Evolutionary conservation across 2,888 invertebrate genomes (phyloP), one percentile per base, ranked within the genome.

Genomic region (Cheilosia variabilis): DNA sequence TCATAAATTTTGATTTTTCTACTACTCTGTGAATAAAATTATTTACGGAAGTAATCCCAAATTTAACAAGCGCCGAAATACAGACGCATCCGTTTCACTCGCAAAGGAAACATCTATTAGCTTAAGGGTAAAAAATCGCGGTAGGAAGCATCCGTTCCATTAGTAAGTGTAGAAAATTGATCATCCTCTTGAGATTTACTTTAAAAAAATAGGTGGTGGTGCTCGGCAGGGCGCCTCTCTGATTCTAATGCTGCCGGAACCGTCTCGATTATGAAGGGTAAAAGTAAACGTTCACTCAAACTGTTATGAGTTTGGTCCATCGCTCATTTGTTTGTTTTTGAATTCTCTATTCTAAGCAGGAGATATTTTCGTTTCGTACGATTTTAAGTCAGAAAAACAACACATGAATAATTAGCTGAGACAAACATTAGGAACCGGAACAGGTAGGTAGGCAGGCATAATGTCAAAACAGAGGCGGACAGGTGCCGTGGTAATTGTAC

Each of bases 121-220:
- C 31, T 31, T 53, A 34, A 7, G 22, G 15, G 10, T 55, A 53
- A 43, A 47, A 50, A 15, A 7, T 34, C 69, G 9, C 78, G 31
- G 50, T 73, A 47, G 73, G 73, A 63, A 45, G 73, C 58, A 84
- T 84, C 84, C 84, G 80, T 60, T 84, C 47, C 47, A 24, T 72
- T 63, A 63, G 66, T 37, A 24, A 83, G 73, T 83, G 78, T 84
- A 65, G 73, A 79, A 62, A 84, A 84, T 84, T 73, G 83, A 79
- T 84, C 83, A 84, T 79, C 79, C 63, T 79, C 73, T 83, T 58
- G 37, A 78, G 55, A 52, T 77, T 41, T 45, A 57, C 60, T 45
- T 73, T 24, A 22, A 43, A 43, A 65, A 60, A 63, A 63, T 43
- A 57, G 52, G 45, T 65, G 22, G n/a, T 47, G 6, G 68, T 65